These are phyloP conservation scores for Rostratula benghalensis DNA, from an alignment of 2,113 vertebrate genomes.

Conservation along the genomic window DNA sequence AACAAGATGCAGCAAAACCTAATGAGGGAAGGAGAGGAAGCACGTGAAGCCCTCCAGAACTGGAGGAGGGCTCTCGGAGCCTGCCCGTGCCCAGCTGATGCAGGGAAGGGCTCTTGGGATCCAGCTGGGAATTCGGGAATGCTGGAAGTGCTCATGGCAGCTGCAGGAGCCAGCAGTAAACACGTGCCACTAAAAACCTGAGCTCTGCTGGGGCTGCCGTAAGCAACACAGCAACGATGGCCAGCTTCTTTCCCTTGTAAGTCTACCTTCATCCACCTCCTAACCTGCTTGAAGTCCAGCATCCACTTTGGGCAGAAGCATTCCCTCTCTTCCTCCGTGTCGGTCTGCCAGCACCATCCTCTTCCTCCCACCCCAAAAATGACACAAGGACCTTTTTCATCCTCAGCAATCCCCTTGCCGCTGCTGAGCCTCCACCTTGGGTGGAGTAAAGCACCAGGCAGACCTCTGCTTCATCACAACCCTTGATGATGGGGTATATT, in stretches of 20 bases:
- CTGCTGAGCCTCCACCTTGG: background rate
- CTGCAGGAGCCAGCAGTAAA: background rate
- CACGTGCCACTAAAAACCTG: background rate
- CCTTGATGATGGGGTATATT: rapidly evolving
- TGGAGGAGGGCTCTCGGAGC: background rate
- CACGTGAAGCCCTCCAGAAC: rapidly evolving
- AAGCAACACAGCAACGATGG: background rate
- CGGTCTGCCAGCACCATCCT: background rate
- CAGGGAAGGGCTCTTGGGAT: background rate
- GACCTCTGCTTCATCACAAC: background rate
- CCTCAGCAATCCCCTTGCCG: background rate
- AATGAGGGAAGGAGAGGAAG: background rate
- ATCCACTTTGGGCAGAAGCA: rapidly evolving
- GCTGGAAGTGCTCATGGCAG: background rate
- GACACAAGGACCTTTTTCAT: background rate
- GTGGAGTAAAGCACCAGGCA: background rate
- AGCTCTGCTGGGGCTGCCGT: background rate
- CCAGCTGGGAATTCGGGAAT: rapidly evolving
- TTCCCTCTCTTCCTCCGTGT: rapidly evolving
- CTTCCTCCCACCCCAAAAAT: background rate
- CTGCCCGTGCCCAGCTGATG: rapidly evolving
- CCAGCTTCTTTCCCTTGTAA: background rate
- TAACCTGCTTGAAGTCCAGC: background rate
- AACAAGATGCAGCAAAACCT: rapidly evolving
- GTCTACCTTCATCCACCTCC: rapidly evolving